Evolutionary conservation across 2,113 vertebrate genomes (phyloP).

Genomic region (Condylura cristata): DNA sequence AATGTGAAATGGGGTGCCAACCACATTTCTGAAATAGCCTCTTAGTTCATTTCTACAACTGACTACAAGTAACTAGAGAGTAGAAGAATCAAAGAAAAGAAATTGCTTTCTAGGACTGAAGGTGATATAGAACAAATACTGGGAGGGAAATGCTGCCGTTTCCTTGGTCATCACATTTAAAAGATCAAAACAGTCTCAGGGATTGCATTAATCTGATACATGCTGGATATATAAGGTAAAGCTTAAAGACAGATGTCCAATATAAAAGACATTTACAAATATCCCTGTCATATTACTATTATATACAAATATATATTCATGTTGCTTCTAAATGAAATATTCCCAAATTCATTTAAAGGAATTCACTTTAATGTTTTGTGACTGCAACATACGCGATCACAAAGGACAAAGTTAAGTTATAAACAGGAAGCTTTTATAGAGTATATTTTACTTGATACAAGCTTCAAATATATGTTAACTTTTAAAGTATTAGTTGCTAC

Average conservation of each 20-base stretch:
- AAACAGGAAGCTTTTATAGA: constrained; percentile 4
- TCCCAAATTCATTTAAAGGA: neutral
- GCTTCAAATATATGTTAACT: constrained; percentile 34
- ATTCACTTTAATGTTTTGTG: constrained; percentile 19
- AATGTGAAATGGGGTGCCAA: neutral
- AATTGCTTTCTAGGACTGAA: neutral
- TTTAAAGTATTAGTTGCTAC: constrained; percentile 9
- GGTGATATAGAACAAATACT: neutral
- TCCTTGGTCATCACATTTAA: neutral
- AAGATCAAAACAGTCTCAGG: neutral
- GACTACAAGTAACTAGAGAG: neutral
- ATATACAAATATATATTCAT: neutral
- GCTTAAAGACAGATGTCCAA: neutral
- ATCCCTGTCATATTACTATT: neutral
- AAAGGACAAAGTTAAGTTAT: constrained; percentile 26
- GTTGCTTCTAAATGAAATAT: neutral
- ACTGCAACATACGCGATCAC: neutral
- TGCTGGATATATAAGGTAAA: neutral
- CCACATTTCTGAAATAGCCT: neutral
- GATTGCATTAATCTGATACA: neutral
- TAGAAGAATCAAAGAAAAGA: neutral
- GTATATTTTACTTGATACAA: constrained; percentile 38
- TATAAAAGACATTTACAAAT: neutral
- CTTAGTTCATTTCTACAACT: neutral
- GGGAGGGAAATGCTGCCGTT: neutral